These are phyloP conservation scores for Heptranchias perlo DNA, from an alignment of 2,113 vertebrate genomes.

Conservation along the genomic window DNA sequence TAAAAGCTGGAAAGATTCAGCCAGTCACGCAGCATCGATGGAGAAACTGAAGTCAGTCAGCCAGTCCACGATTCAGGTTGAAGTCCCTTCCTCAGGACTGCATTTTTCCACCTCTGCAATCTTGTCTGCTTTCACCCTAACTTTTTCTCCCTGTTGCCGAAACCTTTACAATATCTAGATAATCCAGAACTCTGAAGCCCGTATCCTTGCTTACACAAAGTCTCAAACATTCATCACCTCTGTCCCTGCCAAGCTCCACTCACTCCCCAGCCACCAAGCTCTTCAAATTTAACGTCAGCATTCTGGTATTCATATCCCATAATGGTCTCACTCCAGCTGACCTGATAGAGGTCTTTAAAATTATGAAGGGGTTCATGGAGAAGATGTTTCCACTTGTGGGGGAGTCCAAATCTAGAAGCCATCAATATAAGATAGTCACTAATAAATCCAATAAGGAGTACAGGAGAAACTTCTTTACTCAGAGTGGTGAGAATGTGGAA, in stretches of 20 bases:
- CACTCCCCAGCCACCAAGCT: neutral
- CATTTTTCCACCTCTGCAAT: neutral
- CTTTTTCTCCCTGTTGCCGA: too few species aligned
- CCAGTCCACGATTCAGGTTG: neutral
- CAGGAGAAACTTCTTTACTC: too few species aligned
- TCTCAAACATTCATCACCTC: neutral
- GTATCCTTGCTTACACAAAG: neutral
- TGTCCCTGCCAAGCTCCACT: neutral
- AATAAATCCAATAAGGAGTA: too few species aligned
- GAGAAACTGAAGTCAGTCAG: neutral
- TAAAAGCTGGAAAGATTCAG: neutral
- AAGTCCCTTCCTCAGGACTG: neutral
- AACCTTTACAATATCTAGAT: neutral
- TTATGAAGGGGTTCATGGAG: too few species aligned
- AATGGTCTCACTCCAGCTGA: neutral
- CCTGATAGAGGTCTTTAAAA: too few species aligned
- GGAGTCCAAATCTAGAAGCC: too few species aligned
- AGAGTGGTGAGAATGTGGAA: too few species aligned
- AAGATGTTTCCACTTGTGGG: too few species aligned
- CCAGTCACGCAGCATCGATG: neutral
- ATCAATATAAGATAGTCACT: too few species aligned
- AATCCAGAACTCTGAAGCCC: neutral
- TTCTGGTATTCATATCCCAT: neutral
- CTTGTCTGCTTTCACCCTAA: neutral
- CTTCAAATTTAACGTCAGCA: neutral